Base-by-base conservation (phyloP, 2,888 invertebrate species). In the Eugnorisma glareosa region DNA sequence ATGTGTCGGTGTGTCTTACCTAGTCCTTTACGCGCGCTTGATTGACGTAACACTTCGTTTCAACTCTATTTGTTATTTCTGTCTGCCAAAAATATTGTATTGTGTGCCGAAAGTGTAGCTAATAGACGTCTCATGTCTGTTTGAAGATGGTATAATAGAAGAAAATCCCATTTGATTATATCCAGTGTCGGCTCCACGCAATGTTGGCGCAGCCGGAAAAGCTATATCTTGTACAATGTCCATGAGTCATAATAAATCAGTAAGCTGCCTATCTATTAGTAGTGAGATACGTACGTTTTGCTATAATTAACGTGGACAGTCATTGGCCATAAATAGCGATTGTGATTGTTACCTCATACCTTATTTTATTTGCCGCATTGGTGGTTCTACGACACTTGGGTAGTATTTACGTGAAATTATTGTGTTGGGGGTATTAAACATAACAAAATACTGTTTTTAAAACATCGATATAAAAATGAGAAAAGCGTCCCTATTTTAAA, bases 1-100 rank as follows among this genome's bases (percentile, higher is more conserved):
- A 92, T 92, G 92, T 92, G 93, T 93, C 92, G 93, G 93, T 91
- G 90, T 90, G 91, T 94, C 91, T 92, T 92, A 94, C 93, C 93
- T 93, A 93, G 92, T 93, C 92, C 92, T 95, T 90, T 92, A 90
- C 91, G 90, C 88, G 87, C 43, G 89, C 89, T 92, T 92, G 93
- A 93, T 93, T 94, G 93, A 94, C 94, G 93, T 91, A 92, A 93
- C 91, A 88, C 82, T 88, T 89, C 84, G 87, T 88, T 86, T 86
- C 86, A 79, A 87, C 86, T 86, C 84, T 88, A 89, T 91, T 92
- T 91, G 80, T 89, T 94, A 90, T 90, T 89, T 90, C 88, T 86
- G 90, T 90, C 85, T 89, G 90, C 92, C 89, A 91, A 94, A 93
- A 92, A 91, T 89, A 88, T 90, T 85, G 82, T 82, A 83, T 90